These are phyloP conservation scores for Apodemus speciosus DNA, from an alignment of 2,113 vertebrate genomes.

Conservation along the genomic window DNA sequence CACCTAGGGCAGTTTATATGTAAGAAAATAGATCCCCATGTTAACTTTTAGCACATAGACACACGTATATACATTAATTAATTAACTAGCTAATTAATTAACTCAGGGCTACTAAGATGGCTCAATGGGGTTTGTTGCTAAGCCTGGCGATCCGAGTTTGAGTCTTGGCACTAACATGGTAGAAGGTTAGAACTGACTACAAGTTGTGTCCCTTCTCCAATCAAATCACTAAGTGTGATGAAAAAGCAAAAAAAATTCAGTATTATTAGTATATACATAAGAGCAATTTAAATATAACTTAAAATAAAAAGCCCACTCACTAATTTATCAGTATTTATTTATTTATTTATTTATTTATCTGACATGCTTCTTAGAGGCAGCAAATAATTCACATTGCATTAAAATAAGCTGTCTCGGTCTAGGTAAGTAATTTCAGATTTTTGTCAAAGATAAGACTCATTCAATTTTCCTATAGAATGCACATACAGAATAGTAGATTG, in stretches of 20 bases:
- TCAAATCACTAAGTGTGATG: background rate
- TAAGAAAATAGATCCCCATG: background rate
- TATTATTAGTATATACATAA: background rate
- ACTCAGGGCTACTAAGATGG: background rate
- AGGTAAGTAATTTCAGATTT: background rate
- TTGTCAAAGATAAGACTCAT: background rate
- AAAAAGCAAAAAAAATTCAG: background rate
- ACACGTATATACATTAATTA: background rate
- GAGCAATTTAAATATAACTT: constrained; percentile 42
- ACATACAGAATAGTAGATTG: background rate
- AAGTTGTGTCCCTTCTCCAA: background rate
- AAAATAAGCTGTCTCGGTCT: background rate
- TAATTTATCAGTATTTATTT: background rate
- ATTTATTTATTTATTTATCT: background rate
- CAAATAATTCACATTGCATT: background rate
- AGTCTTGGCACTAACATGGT: too few relatives aligned
- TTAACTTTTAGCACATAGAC: background rate
- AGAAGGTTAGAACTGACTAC: background rate
- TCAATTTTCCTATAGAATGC: background rate
- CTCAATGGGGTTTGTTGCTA: background rate
- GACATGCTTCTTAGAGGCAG: background rate
- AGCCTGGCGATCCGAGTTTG: background rate
- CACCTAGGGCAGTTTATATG: background rate
- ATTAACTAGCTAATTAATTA: background rate
- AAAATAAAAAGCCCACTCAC: background rate